Evolutionary conservation across 2,113 vertebrate species (phyloP).

Genomic region (Coregonus clupeaformis): DNA sequence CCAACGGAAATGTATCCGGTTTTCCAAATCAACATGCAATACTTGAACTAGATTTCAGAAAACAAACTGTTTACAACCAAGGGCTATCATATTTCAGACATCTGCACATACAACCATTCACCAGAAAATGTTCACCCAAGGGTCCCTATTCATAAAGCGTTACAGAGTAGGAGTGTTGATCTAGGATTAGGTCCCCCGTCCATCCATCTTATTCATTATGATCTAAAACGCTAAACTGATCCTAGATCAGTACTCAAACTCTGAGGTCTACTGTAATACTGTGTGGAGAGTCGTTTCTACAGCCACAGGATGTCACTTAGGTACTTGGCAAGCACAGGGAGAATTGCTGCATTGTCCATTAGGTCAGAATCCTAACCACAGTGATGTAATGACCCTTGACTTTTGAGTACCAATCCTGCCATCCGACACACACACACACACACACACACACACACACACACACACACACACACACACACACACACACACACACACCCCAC

Average conservation of each 20-base stretch:
- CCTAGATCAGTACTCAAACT: too few relatives aligned
- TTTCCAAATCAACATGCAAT: conserved; percentile 37
- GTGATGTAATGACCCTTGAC: conserved; percentile 19
- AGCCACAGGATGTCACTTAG: not conserved
- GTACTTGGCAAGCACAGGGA: not conserved
- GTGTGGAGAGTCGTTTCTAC: not conserved
- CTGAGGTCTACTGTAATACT: not conserved
- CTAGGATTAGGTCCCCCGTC: too few relatives aligned
- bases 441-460: conserved; percentile 1
- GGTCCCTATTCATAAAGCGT: too few relatives aligned
- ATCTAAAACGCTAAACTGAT: too few relatives aligned
- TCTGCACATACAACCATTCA: not conserved
- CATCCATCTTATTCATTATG: too few relatives aligned
- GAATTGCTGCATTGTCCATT: conserved; percentile 14
- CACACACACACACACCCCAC: conserved; percentile 3
- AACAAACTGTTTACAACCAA: not conserved
- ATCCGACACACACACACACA: conserved; percentile 7
- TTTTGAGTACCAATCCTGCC: conserved; percentile 30
- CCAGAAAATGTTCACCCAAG: not conserved
- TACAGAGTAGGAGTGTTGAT: too few relatives aligned
- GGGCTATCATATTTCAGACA: not conserved
- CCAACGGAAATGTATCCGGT: conserved; percentile 42
- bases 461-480: conserved; percentile 3
- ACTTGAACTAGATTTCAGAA: not conserved
- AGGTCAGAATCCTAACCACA: conserved; percentile 18